phyloP scores from a whole-genome alignment of 2,888 invertebrate species.

The Thyatira batis region DNA sequence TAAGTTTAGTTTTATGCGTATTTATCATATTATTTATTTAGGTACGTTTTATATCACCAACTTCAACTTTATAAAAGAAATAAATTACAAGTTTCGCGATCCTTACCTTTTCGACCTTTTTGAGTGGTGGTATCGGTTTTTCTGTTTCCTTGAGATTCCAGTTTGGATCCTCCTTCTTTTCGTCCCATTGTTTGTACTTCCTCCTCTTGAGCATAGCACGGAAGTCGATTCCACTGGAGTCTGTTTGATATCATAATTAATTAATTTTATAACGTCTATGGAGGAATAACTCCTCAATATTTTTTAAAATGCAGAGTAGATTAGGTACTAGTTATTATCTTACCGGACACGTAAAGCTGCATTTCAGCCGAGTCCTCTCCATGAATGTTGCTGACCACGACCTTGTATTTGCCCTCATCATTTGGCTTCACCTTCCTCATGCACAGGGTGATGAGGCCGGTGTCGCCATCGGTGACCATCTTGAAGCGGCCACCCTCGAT shows the following conservation, averaged over 20 bases:
- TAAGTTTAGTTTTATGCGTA: slow-evolving; percentile 28
- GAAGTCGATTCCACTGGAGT: slow-evolving; percentile 99
- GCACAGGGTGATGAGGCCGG: slow-evolving; percentile 95
- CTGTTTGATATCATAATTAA: slow-evolving; percentile 64
- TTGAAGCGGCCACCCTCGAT: slow-evolving; percentile 98
- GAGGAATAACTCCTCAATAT: no score
- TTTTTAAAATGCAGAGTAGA: no score
- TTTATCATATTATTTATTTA: slow-evolving; percentile 18
- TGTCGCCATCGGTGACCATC: slow-evolving; percentile 96
- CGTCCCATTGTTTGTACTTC: slow-evolving; percentile 96
- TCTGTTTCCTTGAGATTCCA: slow-evolving; percentile 97
- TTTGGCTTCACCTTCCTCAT: slow-evolving; percentile 98
- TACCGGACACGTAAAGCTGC: slow-evolving; percentile 97
- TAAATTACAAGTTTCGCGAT: slow-evolving; percentile 7
- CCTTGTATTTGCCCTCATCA: slow-evolving; percentile 98
- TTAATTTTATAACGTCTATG: slow-evolving; percentile 1
- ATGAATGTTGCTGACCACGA: slow-evolving; percentile 95
- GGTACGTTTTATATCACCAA: slow-evolving; percentile 64
- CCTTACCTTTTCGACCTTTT: slow-evolving; percentile 96
- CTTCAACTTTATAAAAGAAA: slow-evolving; percentile 24
- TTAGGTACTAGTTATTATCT: slow-evolving; percentile 25
- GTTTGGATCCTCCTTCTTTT: slow-evolving; percentile 95
- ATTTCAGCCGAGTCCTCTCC: slow-evolving; percentile 98
- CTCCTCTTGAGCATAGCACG: slow-evolving; percentile 98
- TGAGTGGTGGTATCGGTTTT: slow-evolving; percentile 92